phyloP scores from a whole-genome alignment of 2,888 invertebrate species.

The Agrochola litura region DNA sequence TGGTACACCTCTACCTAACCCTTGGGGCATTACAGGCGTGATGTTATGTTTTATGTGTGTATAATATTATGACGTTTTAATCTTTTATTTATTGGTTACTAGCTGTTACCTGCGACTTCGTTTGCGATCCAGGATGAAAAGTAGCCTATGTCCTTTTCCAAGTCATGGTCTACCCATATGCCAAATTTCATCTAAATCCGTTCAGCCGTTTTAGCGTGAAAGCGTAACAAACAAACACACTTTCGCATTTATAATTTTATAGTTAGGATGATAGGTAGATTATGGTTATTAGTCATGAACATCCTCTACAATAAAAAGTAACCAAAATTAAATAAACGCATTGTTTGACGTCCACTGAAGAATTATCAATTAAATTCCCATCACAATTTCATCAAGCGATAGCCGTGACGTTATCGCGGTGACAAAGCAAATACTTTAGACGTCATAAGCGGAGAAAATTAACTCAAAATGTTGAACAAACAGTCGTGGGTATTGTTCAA shows the following conservation, averaged over 20 bases:
- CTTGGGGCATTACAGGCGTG: background rate
- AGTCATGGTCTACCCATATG: too few relatives aligned
- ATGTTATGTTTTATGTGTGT: background rate
- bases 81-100: too few relatives aligned
- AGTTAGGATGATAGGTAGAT: background rate
- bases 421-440: constrained; percentile 67
- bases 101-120: too few relatives aligned
- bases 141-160: too few relatives aligned
- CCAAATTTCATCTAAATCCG: too few relatives aligned
- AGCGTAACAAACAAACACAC: too few relatives aligned
- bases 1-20: background rate
- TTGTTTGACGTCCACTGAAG: constrained; percentile 8
- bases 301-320: background rate
- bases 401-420: constrained; percentile 44
- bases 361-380: constrained; percentile 48
- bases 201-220: too few relatives aligned
- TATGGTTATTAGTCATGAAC: background rate
- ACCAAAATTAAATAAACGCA: constrained; percentile 3
- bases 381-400: constrained; percentile 38
- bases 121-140: too few relatives aligned
- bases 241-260: too few relatives aligned
- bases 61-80: background rate
- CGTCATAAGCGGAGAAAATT: constrained; percentile 65
- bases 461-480: constrained; percentile 73
- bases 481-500: constrained; percentile 76